Base-by-base conservation (phyloP, 2,797 vertebrate genomes). In the Diglossa cyanea region DNA sequence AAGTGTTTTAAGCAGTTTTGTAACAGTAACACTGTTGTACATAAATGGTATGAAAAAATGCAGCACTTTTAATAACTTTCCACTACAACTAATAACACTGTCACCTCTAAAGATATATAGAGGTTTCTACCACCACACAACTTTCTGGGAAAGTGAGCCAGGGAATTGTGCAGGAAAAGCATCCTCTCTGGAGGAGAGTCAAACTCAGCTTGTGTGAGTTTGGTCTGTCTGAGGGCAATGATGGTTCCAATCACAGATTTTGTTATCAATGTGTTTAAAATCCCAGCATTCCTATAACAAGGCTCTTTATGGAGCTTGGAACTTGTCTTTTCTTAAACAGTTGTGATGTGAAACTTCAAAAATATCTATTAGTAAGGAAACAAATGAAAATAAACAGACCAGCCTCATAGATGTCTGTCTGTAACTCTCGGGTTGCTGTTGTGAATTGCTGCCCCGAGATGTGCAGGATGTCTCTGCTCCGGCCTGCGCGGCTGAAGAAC, bases 401-500 rank as follows among this genome's bases (percentile, higher is more conserved):
- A 25, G 13, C 67, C 30, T 63, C 40, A 20, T 1, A 39, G 65
- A 47, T n/a, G 16, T n/a, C 48, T 61, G 51, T 17, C 44, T 40
- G 54, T 44, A 50, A 50, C 48, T 50, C 48, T 50, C 2, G 26
- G 16, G 14, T 50, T 4, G 15, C 10, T 28, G 48, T 50, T 50
- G 48, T 10, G 28, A 10, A 50, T 50, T 28, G 48, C 47, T 16
- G 25, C 47, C 47, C 47, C 3, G 25, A 48, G 25, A 48, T 48
- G 47, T 10, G 25, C 14, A 26, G 47, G 47, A 1, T 48, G 47
- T 48, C 47, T 48, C 47, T 48, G 47, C 6, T 26, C 26, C 2
- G 16, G 48, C 26, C 48, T 2, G 1, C 15, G 1, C 4, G 1
- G 1, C 47, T 10, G 25, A 48, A 48, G 47, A 48, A 48, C 8